Percentiles rank a stretch among this genome's conserved stretches.
Evolutionary conservation across 2,113 vertebrate genomes (phyloP).

Genomic region (Tyto alba): DNA sequence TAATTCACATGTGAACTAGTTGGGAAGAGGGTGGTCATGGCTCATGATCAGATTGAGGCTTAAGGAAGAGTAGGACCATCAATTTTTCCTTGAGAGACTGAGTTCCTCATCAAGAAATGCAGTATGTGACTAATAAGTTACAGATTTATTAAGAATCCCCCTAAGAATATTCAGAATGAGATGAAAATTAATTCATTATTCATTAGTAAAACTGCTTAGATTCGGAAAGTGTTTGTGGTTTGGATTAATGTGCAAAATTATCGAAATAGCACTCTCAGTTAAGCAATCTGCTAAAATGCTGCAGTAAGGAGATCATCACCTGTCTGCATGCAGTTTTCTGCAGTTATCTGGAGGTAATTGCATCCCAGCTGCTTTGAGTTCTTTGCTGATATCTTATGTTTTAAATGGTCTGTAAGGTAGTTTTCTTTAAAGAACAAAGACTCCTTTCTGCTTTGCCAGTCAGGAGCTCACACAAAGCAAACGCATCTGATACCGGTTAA

Average conservation of each 20-base stretch:
- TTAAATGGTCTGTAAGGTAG: background rate
- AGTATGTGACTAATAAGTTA: background rate
- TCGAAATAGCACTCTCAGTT: background rate
- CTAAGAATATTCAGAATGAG: background rate
- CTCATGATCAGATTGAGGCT: background rate
- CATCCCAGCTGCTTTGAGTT: constrained; percentile 14
- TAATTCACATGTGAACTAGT: background rate
- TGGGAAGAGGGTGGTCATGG: background rate
- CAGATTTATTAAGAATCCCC: background rate
- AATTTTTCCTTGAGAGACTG: background rate
- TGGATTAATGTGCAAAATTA: background rate
- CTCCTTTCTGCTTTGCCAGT: background rate
- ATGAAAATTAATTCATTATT: constrained; percentile 28
- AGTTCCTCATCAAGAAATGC: background rate
- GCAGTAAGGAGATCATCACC: constrained; percentile 17
- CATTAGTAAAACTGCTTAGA: constrained; percentile 18
- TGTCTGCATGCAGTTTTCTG: constrained; percentile 22
- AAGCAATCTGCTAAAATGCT: constrained; percentile 14
- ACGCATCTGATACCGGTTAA: background rate
- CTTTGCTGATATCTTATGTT: background rate
- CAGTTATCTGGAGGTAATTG: background rate
- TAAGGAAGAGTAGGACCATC: background rate
- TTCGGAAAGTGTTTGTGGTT: background rate
- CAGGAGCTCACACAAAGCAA: background rate
- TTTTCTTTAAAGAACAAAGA: background rate